A percentile compares a stretch with the other conserved stretches of the same genome.
Conservation (phyloP, 1,140 invertebrate species). For the Halesus radiatus region DNA sequence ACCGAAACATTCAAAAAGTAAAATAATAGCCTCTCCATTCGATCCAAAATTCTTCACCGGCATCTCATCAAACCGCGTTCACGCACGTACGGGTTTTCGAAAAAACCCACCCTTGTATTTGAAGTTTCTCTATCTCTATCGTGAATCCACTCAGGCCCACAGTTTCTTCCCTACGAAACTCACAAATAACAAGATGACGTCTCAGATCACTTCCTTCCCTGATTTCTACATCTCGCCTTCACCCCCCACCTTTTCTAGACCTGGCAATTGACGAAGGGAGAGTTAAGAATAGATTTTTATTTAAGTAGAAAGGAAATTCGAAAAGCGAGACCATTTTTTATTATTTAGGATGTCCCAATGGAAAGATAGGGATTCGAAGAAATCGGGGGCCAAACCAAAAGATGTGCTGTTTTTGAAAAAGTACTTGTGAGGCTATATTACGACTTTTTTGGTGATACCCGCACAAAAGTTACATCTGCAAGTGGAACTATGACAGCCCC, state of each 20-base stretch:
- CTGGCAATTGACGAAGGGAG: background rate
- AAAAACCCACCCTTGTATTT: background rate
- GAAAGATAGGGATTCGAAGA: background rate
- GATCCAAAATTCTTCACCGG: too few relatives aligned
- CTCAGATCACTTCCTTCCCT: slow-evolving; percentile 22
- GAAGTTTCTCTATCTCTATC: slow-evolving; percentile 14
- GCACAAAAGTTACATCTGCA: too few relatives aligned
- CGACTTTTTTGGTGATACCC: too few relatives aligned
- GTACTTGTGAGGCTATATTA: too few relatives aligned
- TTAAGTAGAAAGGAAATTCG: background rate
- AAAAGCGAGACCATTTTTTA: background rate
- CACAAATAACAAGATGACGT: slow-evolving; percentile 38
- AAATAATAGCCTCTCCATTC: too few relatives aligned
- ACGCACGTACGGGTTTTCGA: background rate
- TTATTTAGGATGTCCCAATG: background rate
- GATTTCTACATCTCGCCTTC: background rate
- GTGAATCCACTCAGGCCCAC: background rate
- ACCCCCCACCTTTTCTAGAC: background rate
- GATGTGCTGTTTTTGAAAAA: too few relatives aligned
- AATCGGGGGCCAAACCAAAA: too few relatives aligned
- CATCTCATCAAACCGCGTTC: background rate
- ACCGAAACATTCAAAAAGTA: too few relatives aligned
- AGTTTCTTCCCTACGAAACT: background rate
- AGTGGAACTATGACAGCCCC: too few relatives aligned
- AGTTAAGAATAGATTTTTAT: slow-evolving; percentile 8